Evolutionary conservation across 1,140 invertebrate species (phyloP), one percentile per base, ranked within the genome.

Genomic region (Papilio polyxenes): DNA sequence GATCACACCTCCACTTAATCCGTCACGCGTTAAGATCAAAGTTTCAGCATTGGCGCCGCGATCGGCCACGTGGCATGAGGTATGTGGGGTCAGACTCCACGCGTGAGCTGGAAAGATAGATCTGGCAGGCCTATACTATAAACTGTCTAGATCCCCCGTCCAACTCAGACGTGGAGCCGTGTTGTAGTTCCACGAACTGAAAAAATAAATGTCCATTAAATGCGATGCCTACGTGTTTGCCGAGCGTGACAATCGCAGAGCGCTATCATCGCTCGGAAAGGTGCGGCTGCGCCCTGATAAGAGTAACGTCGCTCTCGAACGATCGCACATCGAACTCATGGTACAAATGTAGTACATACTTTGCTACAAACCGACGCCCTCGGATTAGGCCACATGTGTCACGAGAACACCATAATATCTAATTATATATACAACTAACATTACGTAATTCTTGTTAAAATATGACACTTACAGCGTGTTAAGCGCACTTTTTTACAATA

Each of bases 1-100:
- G 94, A 95, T 95, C 94, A 95, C 94, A 94, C 94, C 94, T 95
- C 94, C 94, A 95, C 94, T 95, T 95, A 92, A 92, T 92, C 92
- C 93, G 89, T 91, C 83, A 92, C 92, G 93, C 94, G 72, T 56
- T 83, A 69, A 77, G 80, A 81, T 75, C 77, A 80, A 75, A 69
- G 23, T 75, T 81, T 65, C 40, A 59, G 37, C 10, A 23, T 20
- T 75, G 44, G 31, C 2, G 37, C 17, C 75, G 31, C 2, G 10
- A 23, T 0, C 69, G 79, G 74, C 77, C 49, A 69, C 79, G 37
- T 81, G 85, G 65, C 44, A 85, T 17, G 84, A 80, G 53, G 85
- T 81, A 85, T 17, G 84, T 81, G 53, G 85, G 81, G 84, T 83
- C 87, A 88, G 90, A 88, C 87, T 90, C 84, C 89, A 92, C 90